phyloP scores from a whole-genome alignment of 2,888 invertebrate species.

The Entomobrya multifasciata region DNA sequence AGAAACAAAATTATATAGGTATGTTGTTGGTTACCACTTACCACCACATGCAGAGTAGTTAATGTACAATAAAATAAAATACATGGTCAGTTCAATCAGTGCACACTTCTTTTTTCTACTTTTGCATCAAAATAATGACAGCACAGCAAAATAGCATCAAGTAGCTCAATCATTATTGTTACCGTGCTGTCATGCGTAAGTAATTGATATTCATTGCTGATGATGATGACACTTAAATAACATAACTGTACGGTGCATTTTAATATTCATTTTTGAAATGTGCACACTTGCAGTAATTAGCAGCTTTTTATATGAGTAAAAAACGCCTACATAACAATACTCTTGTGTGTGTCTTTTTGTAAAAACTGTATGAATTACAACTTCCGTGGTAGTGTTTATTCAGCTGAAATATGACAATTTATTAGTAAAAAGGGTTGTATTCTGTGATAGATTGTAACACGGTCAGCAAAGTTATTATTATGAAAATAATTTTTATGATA shows the following conservation, averaged over 20 bases:
- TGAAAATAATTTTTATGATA: neutral
- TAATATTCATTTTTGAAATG: neutral
- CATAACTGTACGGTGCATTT: constrained; percentile 20
- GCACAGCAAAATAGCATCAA: neutral
- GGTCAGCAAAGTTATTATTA: neutral
- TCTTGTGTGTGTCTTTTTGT: constrained; percentile 14
- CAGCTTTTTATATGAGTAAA: constrained; percentile 20
- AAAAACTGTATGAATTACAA: constrained; percentile 18
- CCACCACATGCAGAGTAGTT: constrained; percentile 40
- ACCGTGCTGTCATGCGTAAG: neutral
- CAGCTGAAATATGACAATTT: neutral
- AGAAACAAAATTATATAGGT: constrained; percentile 8
- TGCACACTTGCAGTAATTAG: constrained; percentile 15
- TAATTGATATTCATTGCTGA: constrained; percentile 25
- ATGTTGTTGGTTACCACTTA: too few species aligned
- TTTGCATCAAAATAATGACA: constrained; percentile 25
- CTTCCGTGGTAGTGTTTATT: constrained; percentile 35
- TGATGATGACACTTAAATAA: constrained; percentile 32
- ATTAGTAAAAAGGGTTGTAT: neutral
- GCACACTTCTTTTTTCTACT: neutral
- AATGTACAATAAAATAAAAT: constrained; percentile 12
- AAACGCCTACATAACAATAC: neutral
- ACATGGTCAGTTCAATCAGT: constrained; percentile 41
- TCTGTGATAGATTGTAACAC: neutral
- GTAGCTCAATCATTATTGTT: neutral